Base-by-base conservation (phyloP, 2,888 invertebrate species). In the Rapana venosa region DNA sequence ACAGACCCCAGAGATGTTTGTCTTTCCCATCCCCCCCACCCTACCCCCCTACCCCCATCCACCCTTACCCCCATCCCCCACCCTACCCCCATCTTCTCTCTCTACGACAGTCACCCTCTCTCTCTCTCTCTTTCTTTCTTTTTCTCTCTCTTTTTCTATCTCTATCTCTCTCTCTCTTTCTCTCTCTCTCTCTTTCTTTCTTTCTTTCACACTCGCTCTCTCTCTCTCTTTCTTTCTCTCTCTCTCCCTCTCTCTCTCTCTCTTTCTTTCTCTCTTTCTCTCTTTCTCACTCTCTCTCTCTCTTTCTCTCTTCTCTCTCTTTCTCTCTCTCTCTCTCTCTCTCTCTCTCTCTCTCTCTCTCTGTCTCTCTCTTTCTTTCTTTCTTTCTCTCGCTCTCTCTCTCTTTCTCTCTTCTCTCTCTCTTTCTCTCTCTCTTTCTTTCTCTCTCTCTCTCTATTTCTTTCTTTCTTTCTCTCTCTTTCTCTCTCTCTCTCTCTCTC, bases 101-200 rank as follows among this genome's bases (percentile, higher is more conserved):
- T 84, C 84, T 84, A 15, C 30, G 32, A 22, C 83, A 22, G 32
- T 83, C 83, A 22, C 83, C n/a, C 83, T 83, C 83, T 83, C 83
- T 83, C 83, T 90, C 87, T 89, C 84, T 89, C 89, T 89, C 35
- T 85, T 85, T 89, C 30, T 89, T 70, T 89, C 70, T 74, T 26
- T 87, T 26, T 90, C 36, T 90, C 86, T 90, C 77, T 90, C 87
- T 90, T 32, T 74, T 87, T 90, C 30, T 90, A 77, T 87, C 77
- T 87, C 87, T 90, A n/a, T 86, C 30, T 90, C 47, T 90, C 90
- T 90, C 87, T 74, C 74, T 74, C 74, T 74, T 22, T 74, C 74
- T 15, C 74, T 74, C 74, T 74, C 22, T 74, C 22, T 15, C 6
- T 11, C 74, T 74, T 22, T 74, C 74, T 74, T 22, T 74, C n/a